A percentile compares a stretch with the other conserved stretches of the same genome.
Conservation (phyloP, 2,888 invertebrate genomes). For the Aleiodes alternator region DNA sequence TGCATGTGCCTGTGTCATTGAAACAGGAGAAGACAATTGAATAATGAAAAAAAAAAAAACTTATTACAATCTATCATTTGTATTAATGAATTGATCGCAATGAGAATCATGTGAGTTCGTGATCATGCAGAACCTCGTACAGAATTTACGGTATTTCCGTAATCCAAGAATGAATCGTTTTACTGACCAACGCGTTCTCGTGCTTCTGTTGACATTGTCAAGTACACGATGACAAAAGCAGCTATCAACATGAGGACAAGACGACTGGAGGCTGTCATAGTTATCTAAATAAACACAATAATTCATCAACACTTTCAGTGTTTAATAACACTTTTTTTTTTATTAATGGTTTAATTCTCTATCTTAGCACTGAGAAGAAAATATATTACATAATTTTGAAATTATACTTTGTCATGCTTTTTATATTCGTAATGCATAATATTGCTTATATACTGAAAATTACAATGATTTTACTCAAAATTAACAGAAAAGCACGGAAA, state of each 20-base stretch:
- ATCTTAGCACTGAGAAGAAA: background rate
- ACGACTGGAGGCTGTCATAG: slow-evolving; percentile 55
- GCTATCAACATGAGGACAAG: slow-evolving; percentile 57
- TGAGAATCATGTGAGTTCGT: background rate
- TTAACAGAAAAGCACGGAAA: background rate
- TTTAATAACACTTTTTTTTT: too few species aligned
- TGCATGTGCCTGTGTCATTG: slow-evolving; percentile 80
- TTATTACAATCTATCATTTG: slow-evolving; percentile 3
- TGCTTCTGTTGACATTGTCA: slow-evolving; percentile 52
- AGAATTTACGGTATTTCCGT: slow-evolving; percentile 8
- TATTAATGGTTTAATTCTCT: background rate
- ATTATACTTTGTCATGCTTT: too few species aligned
- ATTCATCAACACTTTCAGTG: slow-evolving; percentile 19
- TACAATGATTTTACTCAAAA: too few species aligned
- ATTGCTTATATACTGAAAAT: too few species aligned
- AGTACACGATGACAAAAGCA: slow-evolving; percentile 52
- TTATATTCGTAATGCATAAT: too few species aligned
- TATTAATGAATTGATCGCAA: background rate
- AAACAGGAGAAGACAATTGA: slow-evolving; percentile 24
- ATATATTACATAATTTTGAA: too few species aligned
- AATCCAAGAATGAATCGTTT: slow-evolving; percentile 4
- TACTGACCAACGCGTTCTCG: slow-evolving; percentile 58
- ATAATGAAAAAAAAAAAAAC: slow-evolving; percentile 4
- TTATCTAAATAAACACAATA: slow-evolving; percentile 44
- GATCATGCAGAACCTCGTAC: too few species aligned